Percentiles rank a stretch among this genome's conserved stretches.
These are phyloP conservation scores for Acanthisitta chloris DNA, from an alignment of 2,113 vertebrate species.

Conservation along the genomic window DNA sequence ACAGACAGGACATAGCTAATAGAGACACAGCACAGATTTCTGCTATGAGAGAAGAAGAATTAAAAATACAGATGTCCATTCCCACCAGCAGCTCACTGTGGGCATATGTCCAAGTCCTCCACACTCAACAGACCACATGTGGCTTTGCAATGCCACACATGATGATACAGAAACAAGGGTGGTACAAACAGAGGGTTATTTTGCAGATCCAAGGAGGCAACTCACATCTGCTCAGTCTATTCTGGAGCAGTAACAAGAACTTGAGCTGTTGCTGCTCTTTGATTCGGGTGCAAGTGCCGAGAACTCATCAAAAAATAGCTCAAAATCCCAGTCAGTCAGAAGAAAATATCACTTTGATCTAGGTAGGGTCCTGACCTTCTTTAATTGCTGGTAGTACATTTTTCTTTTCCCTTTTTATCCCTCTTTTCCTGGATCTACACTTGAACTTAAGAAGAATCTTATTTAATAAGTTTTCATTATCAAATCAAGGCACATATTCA, in stretches of 20 bases:
- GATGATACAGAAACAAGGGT: not conserved
- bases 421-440: not conserved
- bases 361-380: not conserved
- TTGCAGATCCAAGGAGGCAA: not conserved
- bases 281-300: not conserved
- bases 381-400: not conserved
- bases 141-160: not conserved
- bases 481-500: not conserved
- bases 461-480: not conserved
- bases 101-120: not conserved
- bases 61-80: not conserved
- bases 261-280: not conserved
- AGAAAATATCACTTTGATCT: not conserved
- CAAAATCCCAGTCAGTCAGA: not conserved
- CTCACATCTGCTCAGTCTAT: not conserved
- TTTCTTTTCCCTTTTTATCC: not conserved
- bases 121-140: rapidly evolving
- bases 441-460: not conserved
- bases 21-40: not conserved
- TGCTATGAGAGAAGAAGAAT: not conserved
- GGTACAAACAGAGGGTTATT: not conserved
- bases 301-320: not conserved
- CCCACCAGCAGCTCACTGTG: not conserved
- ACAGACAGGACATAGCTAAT: not conserved
- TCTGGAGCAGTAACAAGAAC: not conserved